A percentile compares a stretch with the other conserved stretches of the same genome.
Conservation (phyloP, 1,140 invertebrate genomes). For the Pteromalus puparum region DNA sequence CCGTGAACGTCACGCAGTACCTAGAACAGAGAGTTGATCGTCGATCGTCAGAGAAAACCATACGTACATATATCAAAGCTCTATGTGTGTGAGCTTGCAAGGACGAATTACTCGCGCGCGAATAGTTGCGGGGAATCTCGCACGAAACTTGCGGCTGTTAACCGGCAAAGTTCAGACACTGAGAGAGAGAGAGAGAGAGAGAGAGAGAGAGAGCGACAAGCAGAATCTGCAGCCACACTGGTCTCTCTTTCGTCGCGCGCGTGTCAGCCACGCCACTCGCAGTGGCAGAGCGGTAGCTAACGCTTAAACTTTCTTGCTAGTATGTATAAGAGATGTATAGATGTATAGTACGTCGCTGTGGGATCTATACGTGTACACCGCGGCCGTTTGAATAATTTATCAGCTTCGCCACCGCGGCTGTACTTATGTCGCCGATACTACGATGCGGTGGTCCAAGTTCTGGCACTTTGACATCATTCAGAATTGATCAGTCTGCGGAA, state of each 20-base stretch:
- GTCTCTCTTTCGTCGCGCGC: background rate
- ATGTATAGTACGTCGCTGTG: background rate
- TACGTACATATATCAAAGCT: no score
- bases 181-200: no score
- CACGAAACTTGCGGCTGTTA: background rate
- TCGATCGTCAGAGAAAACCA: no score
- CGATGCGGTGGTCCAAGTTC: constrained; percentile 13
- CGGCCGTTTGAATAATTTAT: constrained; percentile 41
- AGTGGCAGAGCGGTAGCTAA: background rate
- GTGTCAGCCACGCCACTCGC: background rate
- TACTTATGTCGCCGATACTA: background rate
- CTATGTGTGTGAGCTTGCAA: background rate
- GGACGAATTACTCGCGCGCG: background rate
- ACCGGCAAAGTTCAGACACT: background rate
- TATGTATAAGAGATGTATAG: background rate
- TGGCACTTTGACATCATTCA: constrained; percentile 30
- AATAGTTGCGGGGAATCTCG: background rate
- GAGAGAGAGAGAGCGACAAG: background rate
- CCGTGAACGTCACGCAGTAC: constrained; percentile 89
- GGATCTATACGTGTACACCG: background rate
- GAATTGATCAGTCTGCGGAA: constrained; percentile 19
- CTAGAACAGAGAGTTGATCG: constrained; percentile 76
- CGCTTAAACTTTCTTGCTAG: background rate
- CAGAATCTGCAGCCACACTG: background rate
- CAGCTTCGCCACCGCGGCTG: background rate